These are phyloP conservation scores for Carposina sasakii DNA, from an alignment of 1,140 invertebrate genomes.

Conservation along the genomic window DNA sequence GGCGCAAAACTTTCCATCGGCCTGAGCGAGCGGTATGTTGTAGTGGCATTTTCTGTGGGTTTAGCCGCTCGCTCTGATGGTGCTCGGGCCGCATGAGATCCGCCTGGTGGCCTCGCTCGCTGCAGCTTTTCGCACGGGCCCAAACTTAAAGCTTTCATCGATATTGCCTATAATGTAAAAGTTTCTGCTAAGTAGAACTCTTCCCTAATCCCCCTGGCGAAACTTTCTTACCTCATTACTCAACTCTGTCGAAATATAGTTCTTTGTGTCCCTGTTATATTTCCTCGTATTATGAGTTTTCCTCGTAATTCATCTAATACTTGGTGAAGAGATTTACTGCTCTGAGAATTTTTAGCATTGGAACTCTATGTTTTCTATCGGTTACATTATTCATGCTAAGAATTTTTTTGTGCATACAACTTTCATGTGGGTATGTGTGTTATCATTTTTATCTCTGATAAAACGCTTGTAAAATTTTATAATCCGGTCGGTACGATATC, in stretches of 20 bases:
- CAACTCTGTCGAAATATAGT: slow-evolving; percentile 25
- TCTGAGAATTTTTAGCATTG: too few species aligned
- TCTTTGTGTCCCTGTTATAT: slow-evolving; percentile 14
- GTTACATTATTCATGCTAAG: too few species aligned
- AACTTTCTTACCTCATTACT: slow-evolving; percentile 38
- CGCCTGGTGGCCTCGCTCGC: slow-evolving; percentile 29
- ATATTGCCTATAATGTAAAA: slow-evolving; percentile 48
- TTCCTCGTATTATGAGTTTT: too few species aligned
- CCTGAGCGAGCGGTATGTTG: slow-evolving; percentile 40
- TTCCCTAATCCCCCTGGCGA: slow-evolving; percentile 37
- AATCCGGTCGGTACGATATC: too few species aligned
- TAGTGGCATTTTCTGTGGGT: slow-evolving; percentile 30
- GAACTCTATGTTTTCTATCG: too few species aligned
- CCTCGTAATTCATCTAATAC: too few species aligned
- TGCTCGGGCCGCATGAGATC: slow-evolving; percentile 49
- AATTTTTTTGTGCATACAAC: too few species aligned
- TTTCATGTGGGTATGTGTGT: too few species aligned
- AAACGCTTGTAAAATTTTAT: too few species aligned
- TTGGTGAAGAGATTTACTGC: too few species aligned
- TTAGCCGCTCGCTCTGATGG: slow-evolving; percentile 39
- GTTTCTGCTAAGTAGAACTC: slow-evolving; percentile 44
- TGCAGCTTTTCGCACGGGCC: slow-evolving; percentile 31
- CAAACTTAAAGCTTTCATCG: slow-evolving; percentile 41
- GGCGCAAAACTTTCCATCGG: slow-evolving; percentile 48
- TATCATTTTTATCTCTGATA: too few species aligned